phyloP scores from a whole-genome alignment of 2,888 invertebrate species.

The Heliconius cydno region DNA sequence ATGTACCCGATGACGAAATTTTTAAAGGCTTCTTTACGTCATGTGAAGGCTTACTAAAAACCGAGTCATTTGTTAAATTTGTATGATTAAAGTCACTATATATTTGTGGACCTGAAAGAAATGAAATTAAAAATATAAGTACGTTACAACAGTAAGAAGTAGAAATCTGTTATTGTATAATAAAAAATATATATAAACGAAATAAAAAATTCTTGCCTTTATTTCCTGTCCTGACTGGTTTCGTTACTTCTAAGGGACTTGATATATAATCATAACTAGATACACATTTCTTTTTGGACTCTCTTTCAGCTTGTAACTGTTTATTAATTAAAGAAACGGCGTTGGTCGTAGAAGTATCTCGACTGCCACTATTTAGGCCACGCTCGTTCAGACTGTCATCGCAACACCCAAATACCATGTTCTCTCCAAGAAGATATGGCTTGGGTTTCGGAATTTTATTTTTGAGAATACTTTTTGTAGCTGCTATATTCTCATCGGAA shows the following conservation, averaged over 20 bases:
- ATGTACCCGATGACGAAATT: constrained; percentile 60
- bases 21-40: constrained; percentile 52
- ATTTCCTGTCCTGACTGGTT: constrained; percentile 61
- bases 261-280: constrained; percentile 54
- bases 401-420: constrained; percentile 77
- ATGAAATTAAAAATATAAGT: constrained; percentile 36
- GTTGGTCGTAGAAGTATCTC: constrained; percentile 54
- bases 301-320: constrained; percentile 64
- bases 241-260: constrained; percentile 51
- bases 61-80: constrained; percentile 4
- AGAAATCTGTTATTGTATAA: neutral
- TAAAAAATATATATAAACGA: too few species aligned
- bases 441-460: constrained; percentile 89
- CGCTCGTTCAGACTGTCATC: constrained; percentile 47
- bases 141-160: neutral
- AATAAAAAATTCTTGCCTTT: constrained; percentile 57
- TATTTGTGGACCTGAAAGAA: constrained; percentile 46
- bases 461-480: constrained; percentile 88
- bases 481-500: constrained; percentile 78
- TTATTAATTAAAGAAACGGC: constrained; percentile 73
- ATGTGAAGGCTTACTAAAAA: constrained; percentile 32
- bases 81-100: constrained; percentile 41
- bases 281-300: constrained; percentile 56
- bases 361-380: constrained; percentile 50
- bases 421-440: constrained; percentile 89